A percentile compares a stretch with the other conserved stretches of the same genome.
phyloP scores from a whole-genome alignment of 2,888 invertebrate genomes.

The Melanargia galathea region DNA sequence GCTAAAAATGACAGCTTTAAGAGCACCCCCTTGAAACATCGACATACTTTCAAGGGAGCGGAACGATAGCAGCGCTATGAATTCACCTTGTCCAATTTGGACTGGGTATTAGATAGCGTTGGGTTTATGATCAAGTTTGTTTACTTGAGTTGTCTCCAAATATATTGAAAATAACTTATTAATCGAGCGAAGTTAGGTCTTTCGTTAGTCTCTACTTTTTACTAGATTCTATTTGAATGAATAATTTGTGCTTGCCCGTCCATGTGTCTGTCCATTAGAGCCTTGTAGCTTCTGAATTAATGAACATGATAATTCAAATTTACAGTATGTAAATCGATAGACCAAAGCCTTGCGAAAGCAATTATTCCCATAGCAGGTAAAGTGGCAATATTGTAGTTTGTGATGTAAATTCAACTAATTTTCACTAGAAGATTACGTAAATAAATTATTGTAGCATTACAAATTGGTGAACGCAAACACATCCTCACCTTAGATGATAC shows the following conservation, averaged over 20 bases:
- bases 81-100: conserved; percentile 10
- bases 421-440: neutral
- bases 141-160: neutral
- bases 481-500: neutral
- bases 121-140: conserved; percentile 2
- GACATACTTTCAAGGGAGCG: conserved; percentile 35
- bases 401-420: neutral
- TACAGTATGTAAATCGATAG: too few species aligned
- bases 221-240: too few species aligned
- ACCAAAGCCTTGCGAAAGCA: too few species aligned
- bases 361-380: too few species aligned
- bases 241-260: too few species aligned
- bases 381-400: neutral
- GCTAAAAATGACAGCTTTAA: conserved; percentile 52
- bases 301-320: too few species aligned
- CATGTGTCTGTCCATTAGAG: too few species aligned
- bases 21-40: conserved; percentile 41
- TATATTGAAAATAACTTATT: too few species aligned
- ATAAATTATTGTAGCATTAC: neutral
- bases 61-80: conserved; percentile 19
- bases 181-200: too few species aligned
- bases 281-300: too few species aligned
- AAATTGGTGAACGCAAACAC: neutral
- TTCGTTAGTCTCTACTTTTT: too few species aligned
- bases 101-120: conserved; percentile 12